Conservation (phyloP, 1,140 invertebrate genomes). For the Mercenaria mercenaria region DNA sequence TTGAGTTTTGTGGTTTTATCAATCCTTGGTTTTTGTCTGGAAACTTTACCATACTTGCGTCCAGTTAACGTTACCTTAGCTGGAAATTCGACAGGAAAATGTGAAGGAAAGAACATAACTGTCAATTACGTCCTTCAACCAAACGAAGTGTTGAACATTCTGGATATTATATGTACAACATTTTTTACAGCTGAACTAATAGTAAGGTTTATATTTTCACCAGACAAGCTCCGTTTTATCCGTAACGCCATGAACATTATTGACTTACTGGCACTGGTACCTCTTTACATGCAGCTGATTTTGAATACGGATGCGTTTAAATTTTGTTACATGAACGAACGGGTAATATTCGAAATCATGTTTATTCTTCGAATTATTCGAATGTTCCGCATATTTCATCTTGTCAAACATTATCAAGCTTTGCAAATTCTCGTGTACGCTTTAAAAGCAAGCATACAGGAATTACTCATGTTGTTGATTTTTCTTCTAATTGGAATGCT, state of each 20-base stretch:
- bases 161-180: slow-evolving; percentile 84
- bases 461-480: slow-evolving; percentile 94
- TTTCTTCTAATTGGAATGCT: slow-evolving; percentile 99
- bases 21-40: slow-evolving; percentile 96
- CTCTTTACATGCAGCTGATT: slow-evolving; percentile 84
- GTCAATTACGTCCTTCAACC: slow-evolving; percentile 61
- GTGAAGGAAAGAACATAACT: slow-evolving; percentile 9
- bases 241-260: slow-evolving; percentile 86
- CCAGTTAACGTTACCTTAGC: slow-evolving; percentile 83
- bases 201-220: slow-evolving; percentile 84
- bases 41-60: slow-evolving; percentile 94
- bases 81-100: slow-evolving; percentile 6
- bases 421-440: slow-evolving; percentile 81
- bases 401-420: slow-evolving; percentile 81
- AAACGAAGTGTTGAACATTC: slow-evolving; percentile 72
- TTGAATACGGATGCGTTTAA: slow-evolving; percentile 72
- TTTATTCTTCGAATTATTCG: slow-evolving; percentile 81
- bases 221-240: slow-evolving; percentile 85
- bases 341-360: slow-evolving; percentile 80
- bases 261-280: slow-evolving; percentile 86
- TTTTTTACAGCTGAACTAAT: slow-evolving; percentile 86
- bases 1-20: slow-evolving; percentile 96
- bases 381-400: slow-evolving; percentile 83
- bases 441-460: slow-evolving; percentile 83
- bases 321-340: slow-evolving; percentile 76